phyloP scores from a whole-genome alignment of 2,113 vertebrate genomes.

The Sphaerodactylus townsendi region DNA sequence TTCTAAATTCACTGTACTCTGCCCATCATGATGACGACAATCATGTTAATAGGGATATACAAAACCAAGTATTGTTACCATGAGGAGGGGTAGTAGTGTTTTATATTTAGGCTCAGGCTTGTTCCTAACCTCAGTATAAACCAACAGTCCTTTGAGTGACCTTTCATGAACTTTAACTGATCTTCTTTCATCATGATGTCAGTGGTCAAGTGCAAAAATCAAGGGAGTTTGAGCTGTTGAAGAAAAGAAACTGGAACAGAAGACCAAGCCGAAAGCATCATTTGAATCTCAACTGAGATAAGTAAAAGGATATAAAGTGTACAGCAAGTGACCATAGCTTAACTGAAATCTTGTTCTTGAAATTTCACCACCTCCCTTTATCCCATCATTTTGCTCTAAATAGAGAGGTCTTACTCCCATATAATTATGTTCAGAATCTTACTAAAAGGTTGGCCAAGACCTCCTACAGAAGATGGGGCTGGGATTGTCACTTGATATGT shows the following conservation, averaged over 20 bases:
- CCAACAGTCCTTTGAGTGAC: neutral
- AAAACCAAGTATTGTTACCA: neutral
- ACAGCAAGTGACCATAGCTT: neutral
- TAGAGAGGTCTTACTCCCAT: neutral
- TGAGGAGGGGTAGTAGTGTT: neutral
- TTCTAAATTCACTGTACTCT: neutral
- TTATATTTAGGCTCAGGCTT: neutral
- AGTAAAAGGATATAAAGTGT: neutral
- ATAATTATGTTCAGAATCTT: neutral
- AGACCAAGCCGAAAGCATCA: neutral
- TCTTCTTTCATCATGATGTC: neutral
- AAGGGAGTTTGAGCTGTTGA: neutral
- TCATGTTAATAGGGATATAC: neutral
- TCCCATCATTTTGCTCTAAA: neutral
- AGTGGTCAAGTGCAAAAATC: neutral
- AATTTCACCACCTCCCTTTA: neutral
- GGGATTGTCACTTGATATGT: neutral
- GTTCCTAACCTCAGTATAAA: neutral
- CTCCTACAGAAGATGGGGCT: neutral
- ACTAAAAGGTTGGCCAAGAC: neutral
- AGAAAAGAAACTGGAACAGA: neutral
- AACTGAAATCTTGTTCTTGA: neutral
- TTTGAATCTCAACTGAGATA: neutral
- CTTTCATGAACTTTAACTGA: neutral
- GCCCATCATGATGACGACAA: neutral